A percentile compares a stretch with the other conserved stretches of the same genome.
Evolutionary conservation across 1,140 invertebrate genomes (phyloP).

Genomic region (Cotesia glomerata): DNA sequence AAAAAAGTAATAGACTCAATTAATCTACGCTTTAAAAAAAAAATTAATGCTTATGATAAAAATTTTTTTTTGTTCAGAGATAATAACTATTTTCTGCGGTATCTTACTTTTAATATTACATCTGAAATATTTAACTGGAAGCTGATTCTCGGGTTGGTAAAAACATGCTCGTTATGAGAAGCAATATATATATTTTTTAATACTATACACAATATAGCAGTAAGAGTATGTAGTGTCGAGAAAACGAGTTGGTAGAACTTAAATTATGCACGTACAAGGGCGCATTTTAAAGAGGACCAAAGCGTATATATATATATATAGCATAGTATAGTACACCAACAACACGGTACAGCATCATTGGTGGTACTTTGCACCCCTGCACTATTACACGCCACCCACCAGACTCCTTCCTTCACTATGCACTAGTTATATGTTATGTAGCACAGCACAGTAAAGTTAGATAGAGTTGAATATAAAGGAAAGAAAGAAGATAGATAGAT

Average conservation of each 20-base stretch:
- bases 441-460: too few relatives aligned
- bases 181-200: neutral
- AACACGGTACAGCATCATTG: neutral
- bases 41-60: too few relatives aligned
- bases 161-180: neutral
- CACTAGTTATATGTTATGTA: too few relatives aligned
- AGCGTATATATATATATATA: neutral
- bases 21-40: too few relatives aligned
- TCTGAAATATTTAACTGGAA: neutral
- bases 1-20: too few relatives aligned
- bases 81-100: neutral
- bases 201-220: neutral
- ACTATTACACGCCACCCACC: neutral
- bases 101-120: neutral
- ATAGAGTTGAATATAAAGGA: neutral
- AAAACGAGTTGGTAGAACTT: constrained; percentile 7
- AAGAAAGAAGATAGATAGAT: neutral
- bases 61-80: neutral
- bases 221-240: neutral
- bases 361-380: neutral
- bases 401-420: too few relatives aligned
- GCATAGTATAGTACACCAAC: too few relatives aligned
- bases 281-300: constrained; percentile 19
- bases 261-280: constrained; percentile 15
- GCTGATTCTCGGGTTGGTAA: neutral